Base-by-base conservation (phyloP, 2,113 vertebrate species). In the Dissostichus mawsoni region DNA sequence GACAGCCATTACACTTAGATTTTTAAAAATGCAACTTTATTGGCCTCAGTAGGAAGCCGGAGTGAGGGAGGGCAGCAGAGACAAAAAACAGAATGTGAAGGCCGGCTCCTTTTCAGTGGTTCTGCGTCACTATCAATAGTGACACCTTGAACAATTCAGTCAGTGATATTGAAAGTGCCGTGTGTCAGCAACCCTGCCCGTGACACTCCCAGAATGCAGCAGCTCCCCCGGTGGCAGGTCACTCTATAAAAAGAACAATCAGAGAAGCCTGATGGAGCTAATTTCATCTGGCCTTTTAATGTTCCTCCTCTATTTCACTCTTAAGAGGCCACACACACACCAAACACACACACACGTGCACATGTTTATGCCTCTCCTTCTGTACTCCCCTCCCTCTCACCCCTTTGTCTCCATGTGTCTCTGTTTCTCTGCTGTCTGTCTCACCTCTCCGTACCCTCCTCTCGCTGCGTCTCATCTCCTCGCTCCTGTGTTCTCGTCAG, bases 211-310 rank as follows among this genome's bases (percentile, higher is more conserved):
- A 89, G 84, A 90, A 92, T 92, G 89, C 88, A 87, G 25, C 72
- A 48, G 82, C 82, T 91, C 91, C 87, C 89, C 93, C 53, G 79
- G 83, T 86, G 91, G 91, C 81, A 77, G 89, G 92, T 91, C 90
- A 88, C 84, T 84, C 92, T 87, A 92, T 93, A 93, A 93, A 94
- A 93, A 91, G 90, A 93, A 91, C 90, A 94, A 92, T 93, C 91
- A 89, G 79, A 88, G 90, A 74, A 81, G 89, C 85, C 89, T 89
- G 90, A 93, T 93, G 90, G 92, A 94, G 93, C 92, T 92, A 93
- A 93, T 94, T 94, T 93, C 89, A 93, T 92, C 86, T 90, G 84
- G 83, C 89, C 91, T 94, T 29, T 93, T 92, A 89, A 89, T 85
- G 79, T 86, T 80, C 85, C 80, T 83, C 69, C 74, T 70, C 78